These are phyloP conservation scores for Pavo muticus DNA, from an alignment of 2,113 vertebrate genomes.

Conservation along the genomic window DNA sequence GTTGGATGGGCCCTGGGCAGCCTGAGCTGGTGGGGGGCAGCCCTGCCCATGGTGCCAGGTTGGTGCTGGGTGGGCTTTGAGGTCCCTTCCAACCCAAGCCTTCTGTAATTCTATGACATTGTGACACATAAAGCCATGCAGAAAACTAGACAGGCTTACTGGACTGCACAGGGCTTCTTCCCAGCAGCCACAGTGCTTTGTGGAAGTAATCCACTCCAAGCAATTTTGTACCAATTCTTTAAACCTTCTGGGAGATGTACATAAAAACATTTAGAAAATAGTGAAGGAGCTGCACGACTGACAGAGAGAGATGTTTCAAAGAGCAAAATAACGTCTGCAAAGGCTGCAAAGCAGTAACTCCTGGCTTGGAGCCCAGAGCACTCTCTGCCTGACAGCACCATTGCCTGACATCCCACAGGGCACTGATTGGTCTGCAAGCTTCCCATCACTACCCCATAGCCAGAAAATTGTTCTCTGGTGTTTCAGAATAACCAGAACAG, in stretches of 20 bases:
- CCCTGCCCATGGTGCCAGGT: too few species aligned
- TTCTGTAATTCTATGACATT: not conserved
- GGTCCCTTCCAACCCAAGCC: not conserved
- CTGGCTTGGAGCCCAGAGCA: not conserved
- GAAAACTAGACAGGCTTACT: not conserved
- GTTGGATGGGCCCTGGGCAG: not conserved
- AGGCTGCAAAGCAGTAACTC: not conserved
- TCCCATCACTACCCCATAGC: not conserved
- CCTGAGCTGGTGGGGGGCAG: not conserved
- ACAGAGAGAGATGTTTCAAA: not conserved
- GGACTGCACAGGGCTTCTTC: not conserved
- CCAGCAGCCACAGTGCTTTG: not conserved
- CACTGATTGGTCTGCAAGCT: not conserved
- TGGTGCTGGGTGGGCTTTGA: not conserved
- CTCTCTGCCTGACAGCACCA: not conserved
- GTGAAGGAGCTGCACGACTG: not conserved
- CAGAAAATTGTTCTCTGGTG: not conserved
- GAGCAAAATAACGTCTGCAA: not conserved
- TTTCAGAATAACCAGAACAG: not conserved
- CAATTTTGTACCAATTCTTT: not conserved
- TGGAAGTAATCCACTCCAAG: not conserved
- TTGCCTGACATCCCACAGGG: not conserved
- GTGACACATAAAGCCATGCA: not conserved
- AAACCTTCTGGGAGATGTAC: not conserved
- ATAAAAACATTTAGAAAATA: not conserved